Evolutionary conservation across 2,113 vertebrate species (phyloP).

Genomic region (Oryzias javanicus): DNA sequence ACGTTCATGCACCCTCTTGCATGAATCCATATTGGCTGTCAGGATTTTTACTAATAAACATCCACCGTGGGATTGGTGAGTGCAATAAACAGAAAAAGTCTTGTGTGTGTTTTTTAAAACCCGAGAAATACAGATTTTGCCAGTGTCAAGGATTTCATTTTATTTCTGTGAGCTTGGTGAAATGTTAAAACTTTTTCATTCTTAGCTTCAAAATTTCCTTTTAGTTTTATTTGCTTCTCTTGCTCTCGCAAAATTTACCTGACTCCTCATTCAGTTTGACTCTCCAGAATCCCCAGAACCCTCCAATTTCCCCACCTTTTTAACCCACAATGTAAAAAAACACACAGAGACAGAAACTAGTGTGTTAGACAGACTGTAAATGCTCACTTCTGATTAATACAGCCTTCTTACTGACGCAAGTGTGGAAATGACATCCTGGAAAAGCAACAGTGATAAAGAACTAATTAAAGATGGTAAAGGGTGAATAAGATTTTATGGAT

Average conservation of each 20-base stretch:
- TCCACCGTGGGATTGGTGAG: constrained; percentile 12
- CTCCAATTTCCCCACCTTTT: constrained; percentile 5
- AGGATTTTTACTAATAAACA: constrained; percentile 36
- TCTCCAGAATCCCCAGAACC: constrained; percentile 1
- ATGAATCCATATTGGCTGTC: constrained; percentile 54
- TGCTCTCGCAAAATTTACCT: background rate
- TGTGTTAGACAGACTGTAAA: constrained; percentile 38
- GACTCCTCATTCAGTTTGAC: constrained; percentile 11
- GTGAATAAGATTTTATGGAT: constrained; percentile 86
- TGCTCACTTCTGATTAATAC: constrained; percentile 56
- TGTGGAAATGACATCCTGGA: constrained; percentile 71
- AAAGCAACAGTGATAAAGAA: constrained; percentile 80
- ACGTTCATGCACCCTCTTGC: constrained; percentile 44
- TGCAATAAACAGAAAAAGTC: constrained; percentile 19
- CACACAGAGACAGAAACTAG: constrained; percentile 38
- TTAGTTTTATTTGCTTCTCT: constrained; percentile 1
- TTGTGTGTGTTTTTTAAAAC: background rate
- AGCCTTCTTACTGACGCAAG: constrained; percentile 47
- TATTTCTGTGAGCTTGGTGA: background rate
- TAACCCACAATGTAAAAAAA: constrained; percentile 31
- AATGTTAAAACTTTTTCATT: background rate
- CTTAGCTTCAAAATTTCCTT: background rate
- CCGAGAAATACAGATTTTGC: background rate
- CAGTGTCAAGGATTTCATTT: background rate
- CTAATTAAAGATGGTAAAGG: constrained; percentile 88